Evolutionary conservation across 2,113 vertebrate species (phyloP), one percentile per base, ranked within the genome.

Genomic region (Coreoperca whiteheadi): DNA sequence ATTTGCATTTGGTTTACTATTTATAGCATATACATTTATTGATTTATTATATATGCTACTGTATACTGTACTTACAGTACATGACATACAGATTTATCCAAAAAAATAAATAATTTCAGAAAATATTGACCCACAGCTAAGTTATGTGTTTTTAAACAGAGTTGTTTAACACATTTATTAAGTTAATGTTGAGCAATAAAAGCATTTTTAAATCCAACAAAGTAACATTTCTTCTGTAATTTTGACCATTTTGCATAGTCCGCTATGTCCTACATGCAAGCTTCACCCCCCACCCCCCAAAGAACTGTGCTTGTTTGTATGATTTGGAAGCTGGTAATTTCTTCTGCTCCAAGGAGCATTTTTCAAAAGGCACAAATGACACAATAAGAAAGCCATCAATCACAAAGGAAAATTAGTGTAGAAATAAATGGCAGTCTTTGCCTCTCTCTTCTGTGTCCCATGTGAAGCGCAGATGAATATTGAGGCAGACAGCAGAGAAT

Each of bases 371-470:
- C 88, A 74, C 92, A 94, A 93, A 93, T 91, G 92, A 91, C 90
- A 95, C 94, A 95, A 94, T 94, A 92, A 94, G 94, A 95, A 94
- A 95, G 90, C 92, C 93, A 95, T 96, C 93, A 91, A 95, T 96
- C 94, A 95, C 92, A 94, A 94, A 93, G 91, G 88, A 94, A 94
- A 96, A 94, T 95, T 92, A 94, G 94, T 90, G 94, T 89, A 94
- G 92, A 89, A 94, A 95, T 95, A 95, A 95, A 94, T 91, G 88
- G 88, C 88, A 73, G 88, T 66, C 76, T 86, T 72, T 89, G 76
- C 84, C 65, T 68, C 57, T 43, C 41, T 78, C 71, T n/a, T 87
- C 79, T 75, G 65, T 50, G 76, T 91, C 93, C 87, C 77, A 60
- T 86, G 90, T 88, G 89, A 91, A 89, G 91, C 90, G 83, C 20